A percentile compares a stretch with the other conserved stretches of the same genome.
Evolutionary conservation across 2,113 vertebrate species (phyloP).

Genomic region (Bostrychus sinensis): DNA sequence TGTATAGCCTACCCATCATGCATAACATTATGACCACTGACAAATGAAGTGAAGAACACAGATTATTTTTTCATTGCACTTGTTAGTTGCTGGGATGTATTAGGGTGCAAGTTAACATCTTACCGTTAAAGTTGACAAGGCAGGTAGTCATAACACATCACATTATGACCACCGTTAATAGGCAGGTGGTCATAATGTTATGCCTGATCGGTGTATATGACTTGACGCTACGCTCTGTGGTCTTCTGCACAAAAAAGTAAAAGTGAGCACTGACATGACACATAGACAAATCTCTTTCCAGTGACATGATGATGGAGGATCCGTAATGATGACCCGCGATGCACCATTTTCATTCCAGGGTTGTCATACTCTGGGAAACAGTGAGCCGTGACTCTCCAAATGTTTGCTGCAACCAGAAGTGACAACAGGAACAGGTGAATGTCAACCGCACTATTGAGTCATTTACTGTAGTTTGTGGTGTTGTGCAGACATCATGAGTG

Average conservation of each 20-base stretch:
- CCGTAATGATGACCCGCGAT: conserved; percentile 24
- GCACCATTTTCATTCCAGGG: conserved; percentile 18
- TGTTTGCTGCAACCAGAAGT: conserved; percentile 1
- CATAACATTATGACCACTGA: too few species aligned
- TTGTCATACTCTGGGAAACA: not conserved
- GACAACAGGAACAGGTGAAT: conserved; percentile 9
- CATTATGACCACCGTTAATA: too few species aligned
- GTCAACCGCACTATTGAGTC: conserved; percentile 6
- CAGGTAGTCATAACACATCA: too few species aligned
- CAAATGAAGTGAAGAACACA: too few species aligned
- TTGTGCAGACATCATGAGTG: not conserved
- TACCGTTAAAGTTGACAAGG: too few species aligned
- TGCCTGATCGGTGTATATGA: conserved; percentile 4
- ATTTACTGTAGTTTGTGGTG: conserved; percentile 3
- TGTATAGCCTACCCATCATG: too few species aligned
- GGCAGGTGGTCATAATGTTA: too few species aligned
- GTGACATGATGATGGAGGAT: conserved; percentile 29
- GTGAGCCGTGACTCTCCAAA: conserved; percentile 18
- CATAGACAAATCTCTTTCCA: conserved; percentile 25
- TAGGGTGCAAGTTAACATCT: too few species aligned
- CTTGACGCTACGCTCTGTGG: conserved; percentile 3
- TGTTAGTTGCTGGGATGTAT: not conserved
- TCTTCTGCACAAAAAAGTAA: conserved; percentile 1
- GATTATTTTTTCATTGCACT: not conserved
- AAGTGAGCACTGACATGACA: conserved; percentile 19